Base-by-base conservation (phyloP, 2,113 vertebrate genomes). In the Rhombomys opimus region DNA sequence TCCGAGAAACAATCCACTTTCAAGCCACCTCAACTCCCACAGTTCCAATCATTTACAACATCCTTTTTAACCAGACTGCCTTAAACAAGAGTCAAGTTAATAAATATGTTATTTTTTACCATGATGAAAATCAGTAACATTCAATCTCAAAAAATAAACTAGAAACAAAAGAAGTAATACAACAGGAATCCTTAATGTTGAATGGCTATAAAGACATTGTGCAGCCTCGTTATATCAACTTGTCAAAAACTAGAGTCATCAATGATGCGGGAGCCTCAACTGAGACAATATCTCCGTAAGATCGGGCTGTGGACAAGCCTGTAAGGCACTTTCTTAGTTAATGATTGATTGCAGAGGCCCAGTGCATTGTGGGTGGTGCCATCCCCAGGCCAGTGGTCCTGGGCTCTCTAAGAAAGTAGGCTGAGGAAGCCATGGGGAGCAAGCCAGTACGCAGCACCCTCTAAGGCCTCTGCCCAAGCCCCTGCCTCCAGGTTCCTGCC, bases 131-230 rank as follows among this genome's bases (percentile, higher is more conserved):
- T 52, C 50, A 84, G 50, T 86, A 75, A 61, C 61, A 4, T 93
- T 54, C 22, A 76, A 17, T 3, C 85, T 90, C 67, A 70, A 81
- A 82, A 82, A 70, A n/a, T 59, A 59, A 72, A 35, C 17, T 54
- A 89, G 30, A 86, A 80, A 96, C 12, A 84, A 18, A 87, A 65
- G n/a, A 73, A 41, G 41, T 41, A 41, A 92, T 1, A 81, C 65
- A 52, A 38, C 18, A 90, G 59, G 92, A 70, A 92, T 54, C 14
- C 41, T 46, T 38, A 91, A 52, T 68, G 82, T 25, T 91, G 30
- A 80, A 89, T 17, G 32, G 82, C 89, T 89, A 80, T 50, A 87
- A 91, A 92, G 89, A 54, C 22, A 85, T n/a, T n/a, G 25, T 67
- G 30, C 27, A 63, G 54, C 27, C 30, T 81, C 18, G 18, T 81